These are phyloP conservation scores for Phengaris alcon DNA, from an alignment of 2,888 invertebrate genomes.

Conservation along the genomic window DNA sequence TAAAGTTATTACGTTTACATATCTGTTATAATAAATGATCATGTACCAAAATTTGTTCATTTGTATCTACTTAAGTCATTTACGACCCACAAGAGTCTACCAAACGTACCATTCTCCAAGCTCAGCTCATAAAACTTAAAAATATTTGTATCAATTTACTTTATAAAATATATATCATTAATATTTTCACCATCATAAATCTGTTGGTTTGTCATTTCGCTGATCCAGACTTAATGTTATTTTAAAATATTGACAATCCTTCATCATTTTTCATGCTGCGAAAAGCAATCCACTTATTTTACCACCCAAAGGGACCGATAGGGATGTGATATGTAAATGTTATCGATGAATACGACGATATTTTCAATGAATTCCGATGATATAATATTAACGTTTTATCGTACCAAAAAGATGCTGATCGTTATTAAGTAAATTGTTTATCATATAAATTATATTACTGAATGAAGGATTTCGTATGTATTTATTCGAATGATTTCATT, in stretches of 20 bases:
- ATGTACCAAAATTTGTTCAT: no score
- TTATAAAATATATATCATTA: background rate
- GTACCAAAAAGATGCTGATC: background rate
- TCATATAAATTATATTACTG: background rate
- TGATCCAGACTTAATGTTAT: conserved; percentile 5
- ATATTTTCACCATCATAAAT: conserved; percentile 12
- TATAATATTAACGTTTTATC: conserved; percentile 2
- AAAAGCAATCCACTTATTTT: conserved; percentile 27
- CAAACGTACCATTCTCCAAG: no score
- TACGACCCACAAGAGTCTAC: no score
- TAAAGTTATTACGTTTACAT: no score
- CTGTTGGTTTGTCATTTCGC: background rate
- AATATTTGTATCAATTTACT: no score
- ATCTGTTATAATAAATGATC: no score
- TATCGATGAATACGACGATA: conserved; percentile 5
- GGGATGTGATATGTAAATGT: conserved; percentile 22
- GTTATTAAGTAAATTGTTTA: background rate
- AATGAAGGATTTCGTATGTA: no score
- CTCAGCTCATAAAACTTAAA: no score
- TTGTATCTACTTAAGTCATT: no score
- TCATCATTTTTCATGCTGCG: conserved; percentile 24
- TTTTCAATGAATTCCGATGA: conserved; percentile 4
- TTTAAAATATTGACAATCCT: conserved; percentile 11
- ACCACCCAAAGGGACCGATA: conserved; percentile 13
- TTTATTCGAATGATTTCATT: background rate